Base-by-base conservation (phyloP, 2,113 vertebrate species). In the Pelvicachromis taeniatus region DNA sequence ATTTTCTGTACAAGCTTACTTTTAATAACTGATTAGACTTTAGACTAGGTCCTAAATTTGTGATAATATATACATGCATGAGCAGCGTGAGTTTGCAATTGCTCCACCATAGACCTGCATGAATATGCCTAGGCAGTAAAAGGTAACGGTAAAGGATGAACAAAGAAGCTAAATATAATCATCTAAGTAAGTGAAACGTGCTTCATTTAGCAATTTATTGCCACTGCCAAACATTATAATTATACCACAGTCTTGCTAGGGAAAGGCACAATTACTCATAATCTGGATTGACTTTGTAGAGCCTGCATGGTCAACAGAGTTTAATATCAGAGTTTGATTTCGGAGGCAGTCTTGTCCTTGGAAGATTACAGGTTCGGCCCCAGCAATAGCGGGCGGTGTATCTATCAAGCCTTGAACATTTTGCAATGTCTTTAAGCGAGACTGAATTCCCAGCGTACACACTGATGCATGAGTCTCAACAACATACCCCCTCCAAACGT, bases 361-460 rank as follows among this genome's bases (percentile, higher is more conserved):
- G n/a, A 80, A 54, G 2, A 78, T 52, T 12, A 73, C 75, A 42
- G 38, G 38, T 42, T 81, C 35, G 45, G 6, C 3, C 13, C 26
- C 2, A 82, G 55, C 21, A n/a, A 45, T 35, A 59, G 70, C 13
- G 0, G 23, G 13, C 14, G 1, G 2, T 80, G 82, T 50, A 88
- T 85, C 85, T 85, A 7, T 63, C 77, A 83, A 52, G 14, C 19
- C 7, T 77, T 58, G 52, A 19, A 10, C 31, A 2, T 90, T 68
- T 77, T 5, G 42, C 58, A 85, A 88, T 13, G 21, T 21, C 75
- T 45, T 80, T 86, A 40, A 85, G 90, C 35, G 91, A 88, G 9
- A 73, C 21, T 63, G 48, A 86, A 65, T 58, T 78, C 82, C 82
- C 19, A 0, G 2, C 5, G 77, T 31, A 48, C 84, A 56, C 48